Evolutionary conservation across 2,888 invertebrate genomes (phyloP), one percentile per base, ranked within the genome.

Genomic region (Lysandra bellargus): DNA sequence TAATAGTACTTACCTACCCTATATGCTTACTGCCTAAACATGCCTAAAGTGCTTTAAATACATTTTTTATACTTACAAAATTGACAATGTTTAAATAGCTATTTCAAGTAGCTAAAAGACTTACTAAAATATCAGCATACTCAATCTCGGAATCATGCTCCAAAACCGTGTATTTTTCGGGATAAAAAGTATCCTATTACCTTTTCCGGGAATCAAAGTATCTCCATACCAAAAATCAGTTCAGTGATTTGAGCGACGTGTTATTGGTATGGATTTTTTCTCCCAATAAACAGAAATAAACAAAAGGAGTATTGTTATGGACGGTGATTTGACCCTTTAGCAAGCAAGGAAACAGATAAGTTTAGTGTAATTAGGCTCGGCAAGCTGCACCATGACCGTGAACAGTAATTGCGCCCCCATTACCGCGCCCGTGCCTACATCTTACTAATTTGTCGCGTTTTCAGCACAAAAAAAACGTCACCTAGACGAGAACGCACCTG

Each of bases 401-500:
- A 69, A 69, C 69, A 69, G 23, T 64, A 64, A 69, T 69, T 69
- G 69, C 33, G 17, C 23, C 12, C 44, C 9, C 53, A 79, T 80
- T 79, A 80, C 77, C 61, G 73, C 79, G 80, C 82, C 80, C 80
- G 82, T 81, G 82, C 60, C 60, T 60, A 74, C 57, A 61, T 75
- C 49, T 53, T 53, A 78, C 33, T 57, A 53, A 76, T 33, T 76
- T 76, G 76, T 76, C 79, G 78, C 80, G 80, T 77, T 80, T 82
- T 84, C 83, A 81, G 77, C 78, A 80, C 79, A 88, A 88, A 87
- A 88, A 88, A 89, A 87, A 85, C 84, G 85, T 84, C 86, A 85
- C 87, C 88, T 89, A 89, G 89, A 85, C 85, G 74, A 79, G 85
- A 84, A 85, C 85, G 87, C 90, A 87, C 85, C 87, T 88, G 87